Conservation (phyloP, 2,888 invertebrate species). For the Clostera curtula region DNA sequence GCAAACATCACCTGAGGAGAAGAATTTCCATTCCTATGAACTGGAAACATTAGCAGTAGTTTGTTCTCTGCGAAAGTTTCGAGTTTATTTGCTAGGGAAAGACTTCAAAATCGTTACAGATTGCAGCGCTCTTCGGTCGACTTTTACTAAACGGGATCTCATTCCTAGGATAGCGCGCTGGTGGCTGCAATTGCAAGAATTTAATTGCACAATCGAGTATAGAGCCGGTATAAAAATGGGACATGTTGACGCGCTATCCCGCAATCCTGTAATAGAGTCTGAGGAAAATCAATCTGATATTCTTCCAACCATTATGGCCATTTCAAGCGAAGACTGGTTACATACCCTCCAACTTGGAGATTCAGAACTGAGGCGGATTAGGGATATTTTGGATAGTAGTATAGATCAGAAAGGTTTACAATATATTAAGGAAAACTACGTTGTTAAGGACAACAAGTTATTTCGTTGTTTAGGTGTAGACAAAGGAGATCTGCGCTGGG, state of each 20-base stretch:
- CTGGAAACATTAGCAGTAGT: too few relatives aligned
- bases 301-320: too few relatives aligned
- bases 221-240: neutral
- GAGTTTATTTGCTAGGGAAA: too few relatives aligned
- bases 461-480: neutral
- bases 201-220: neutral
- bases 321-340: constrained; percentile 2
- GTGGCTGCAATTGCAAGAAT: neutral
- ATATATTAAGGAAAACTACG: constrained; percentile 1
- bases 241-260: constrained; percentile 1
- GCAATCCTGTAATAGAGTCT: neutral
- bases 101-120: neutral
- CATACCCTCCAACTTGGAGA: constrained; percentile 2
- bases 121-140: neutral
- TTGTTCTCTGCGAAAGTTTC: too few relatives aligned
- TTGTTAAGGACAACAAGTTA: neutral
- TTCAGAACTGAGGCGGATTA: neutral
- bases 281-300: neutral
- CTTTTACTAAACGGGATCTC: neutral
- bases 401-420: neutral
- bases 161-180: too few relatives aligned
- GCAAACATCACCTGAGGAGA: too few relatives aligned
- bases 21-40: too few relatives aligned
- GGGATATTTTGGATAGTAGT: neutral
- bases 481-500: constrained; percentile 1